These are phyloP conservation scores for Cotesia chilonis DNA, from an alignment of 1,140 invertebrate species.

Conservation along the genomic window DNA sequence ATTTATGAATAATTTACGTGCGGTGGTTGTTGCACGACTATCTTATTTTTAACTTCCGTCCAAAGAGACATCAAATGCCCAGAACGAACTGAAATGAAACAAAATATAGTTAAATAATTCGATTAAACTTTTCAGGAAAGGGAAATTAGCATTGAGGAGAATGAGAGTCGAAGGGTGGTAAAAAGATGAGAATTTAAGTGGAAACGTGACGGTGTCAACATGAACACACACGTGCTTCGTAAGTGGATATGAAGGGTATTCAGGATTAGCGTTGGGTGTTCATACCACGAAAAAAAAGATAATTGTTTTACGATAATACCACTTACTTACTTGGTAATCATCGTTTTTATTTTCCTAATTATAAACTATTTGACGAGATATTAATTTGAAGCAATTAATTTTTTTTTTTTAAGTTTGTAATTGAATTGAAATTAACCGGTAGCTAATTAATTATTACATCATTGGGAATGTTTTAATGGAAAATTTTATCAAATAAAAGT, in stretches of 20 bases:
- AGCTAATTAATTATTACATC: no score
- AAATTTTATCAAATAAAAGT: background rate
- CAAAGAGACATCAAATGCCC: no score
- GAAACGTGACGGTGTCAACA: background rate
- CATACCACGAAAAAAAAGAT: background rate
- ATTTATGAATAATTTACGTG: no score
- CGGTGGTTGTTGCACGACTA: no score
- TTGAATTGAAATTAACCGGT: no score
- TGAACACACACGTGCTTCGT: conserved; percentile 1
- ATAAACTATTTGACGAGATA: no score
- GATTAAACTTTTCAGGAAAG: conserved; percentile 37
- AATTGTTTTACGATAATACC: conserved; percentile 2
- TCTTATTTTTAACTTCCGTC: no score
- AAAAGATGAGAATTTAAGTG: conserved; percentile 1
- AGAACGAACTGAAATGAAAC: no score
- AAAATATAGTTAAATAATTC: background rate
- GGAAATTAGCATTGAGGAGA: conserved; percentile 30
- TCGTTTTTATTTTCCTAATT: no score
- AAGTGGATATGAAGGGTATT: background rate
- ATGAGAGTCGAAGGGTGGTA: background rate
- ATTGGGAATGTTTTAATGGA: background rate
- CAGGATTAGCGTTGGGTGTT: background rate
- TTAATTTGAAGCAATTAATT: no score
- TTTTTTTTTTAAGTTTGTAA: no score
- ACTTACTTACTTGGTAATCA: no score